Base-by-base conservation (phyloP, 2,888 invertebrate genomes). In the Tachystola acroxantha region DNA sequence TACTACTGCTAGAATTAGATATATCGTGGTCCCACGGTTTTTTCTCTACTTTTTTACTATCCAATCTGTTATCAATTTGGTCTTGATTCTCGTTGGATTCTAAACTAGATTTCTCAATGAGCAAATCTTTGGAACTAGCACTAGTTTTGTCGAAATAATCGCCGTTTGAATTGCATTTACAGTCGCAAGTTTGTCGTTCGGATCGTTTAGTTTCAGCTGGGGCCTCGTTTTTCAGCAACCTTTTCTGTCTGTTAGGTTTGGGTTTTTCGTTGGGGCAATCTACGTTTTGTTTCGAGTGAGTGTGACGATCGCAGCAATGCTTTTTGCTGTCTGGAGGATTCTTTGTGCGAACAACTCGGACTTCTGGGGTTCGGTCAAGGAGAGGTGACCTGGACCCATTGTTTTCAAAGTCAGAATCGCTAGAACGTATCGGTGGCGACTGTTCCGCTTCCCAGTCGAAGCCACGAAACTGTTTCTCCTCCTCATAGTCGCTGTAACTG, bases 351-450 rank as follows among this genome's bases (percentile, higher is more conserved):
- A 88, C 78, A 32, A 88, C 72, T 46, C 86, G 68, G 2, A 87
- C 68, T 16, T 85, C 85, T 10, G 80, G 59, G 1, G 82, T 70
- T 32, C 88, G 78, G 43, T 91, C 89, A 7, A 93, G 78, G 36
- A 93, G 66, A 0, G 93, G 93, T 1, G 93, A 93, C 22, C 92
- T 81, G 1, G 92, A 92, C 0, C 91, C 92, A 55, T 90, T 91
- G 58, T 92, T 92, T 60, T 91, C 91, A 45, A 88, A 91, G 40
- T 91, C 91, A 6, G 90, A 91, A 64, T 93, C 93, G 13, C 91
- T 91, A 10, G 87, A 87, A 1, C 82, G 68, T 43, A 74, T 58
- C 0, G 75, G 76, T 0, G 81, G 67, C 1, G 86, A 87, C 40
- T 82, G 81, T 35, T 87, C 86, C 0, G 81, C 84, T 25, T 88